phyloP scores from a whole-genome alignment of 1,140 invertebrate genomes.

The Oncopodura yosiiana region DNA sequence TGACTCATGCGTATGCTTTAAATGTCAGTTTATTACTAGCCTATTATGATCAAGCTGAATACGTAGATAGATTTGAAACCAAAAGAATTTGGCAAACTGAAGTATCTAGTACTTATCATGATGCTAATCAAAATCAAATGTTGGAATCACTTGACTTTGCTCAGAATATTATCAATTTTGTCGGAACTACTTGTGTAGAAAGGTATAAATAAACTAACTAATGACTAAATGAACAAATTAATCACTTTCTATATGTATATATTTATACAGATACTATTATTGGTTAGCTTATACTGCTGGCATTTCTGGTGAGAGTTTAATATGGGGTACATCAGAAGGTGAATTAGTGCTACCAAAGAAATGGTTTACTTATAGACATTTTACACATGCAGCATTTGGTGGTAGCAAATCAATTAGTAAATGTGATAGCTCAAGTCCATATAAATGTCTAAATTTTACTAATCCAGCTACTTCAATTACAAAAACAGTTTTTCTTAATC shows the following conservation, averaged over 20 bases:
- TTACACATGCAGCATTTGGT: background rate
- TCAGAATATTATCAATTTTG: constrained; percentile 17
- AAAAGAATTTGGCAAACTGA: constrained; percentile 7
- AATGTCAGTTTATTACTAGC: constrained; percentile 8
- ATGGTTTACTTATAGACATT: constrained; percentile 19
- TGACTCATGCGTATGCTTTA: constrained; percentile 18
- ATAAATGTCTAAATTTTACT: no score
- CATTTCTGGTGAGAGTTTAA: constrained; percentile 19
- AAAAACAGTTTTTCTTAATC: no score
- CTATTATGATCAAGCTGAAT: constrained; percentile 11
- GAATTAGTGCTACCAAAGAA: constrained; percentile 11
- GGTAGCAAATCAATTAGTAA: no score
- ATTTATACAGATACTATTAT: no score
- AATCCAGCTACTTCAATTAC: no score
- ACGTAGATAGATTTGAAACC: background rate
- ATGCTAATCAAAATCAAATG: constrained; percentile 16
- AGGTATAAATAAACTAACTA: no score
- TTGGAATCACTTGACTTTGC: constrained; percentile 16
- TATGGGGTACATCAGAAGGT: constrained; percentile 9
- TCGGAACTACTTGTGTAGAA: constrained; percentile 21
- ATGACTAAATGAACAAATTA: no score
- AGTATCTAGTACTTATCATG: constrained; percentile 17
- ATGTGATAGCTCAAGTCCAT: no score
- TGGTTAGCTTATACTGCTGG: constrained; percentile 16
- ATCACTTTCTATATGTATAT: no score